Evolutionary conservation across 2,113 vertebrate genomes (phyloP).

Genomic region (Hypomesus transpacificus): DNA sequence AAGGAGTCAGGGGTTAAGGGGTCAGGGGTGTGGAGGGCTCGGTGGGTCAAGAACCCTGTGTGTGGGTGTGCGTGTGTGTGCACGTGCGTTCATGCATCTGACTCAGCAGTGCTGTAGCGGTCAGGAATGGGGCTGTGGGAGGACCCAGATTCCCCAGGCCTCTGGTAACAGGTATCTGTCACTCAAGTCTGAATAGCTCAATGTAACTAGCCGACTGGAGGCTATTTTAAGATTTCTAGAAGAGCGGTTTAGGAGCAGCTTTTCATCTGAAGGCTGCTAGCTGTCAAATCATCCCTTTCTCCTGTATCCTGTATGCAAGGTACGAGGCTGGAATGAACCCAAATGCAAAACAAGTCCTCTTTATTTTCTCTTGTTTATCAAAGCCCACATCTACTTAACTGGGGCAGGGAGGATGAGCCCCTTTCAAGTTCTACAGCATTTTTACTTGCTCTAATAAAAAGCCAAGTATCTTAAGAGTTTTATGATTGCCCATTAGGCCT

Average conservation of each 20-base stretch:
- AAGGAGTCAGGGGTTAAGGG: slow-evolving; percentile 31
- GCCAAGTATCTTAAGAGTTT: slow-evolving; percentile 57
- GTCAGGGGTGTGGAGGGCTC: slow-evolving; percentile 25
- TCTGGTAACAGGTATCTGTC: neutral
- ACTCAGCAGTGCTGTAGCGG: neutral
- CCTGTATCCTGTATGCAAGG: no score
- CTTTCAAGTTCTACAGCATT: slow-evolving; percentile 54
- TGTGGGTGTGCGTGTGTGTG: neutral
- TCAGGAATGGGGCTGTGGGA: slow-evolving; percentile 46
- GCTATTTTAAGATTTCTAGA: no score
- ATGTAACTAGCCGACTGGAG: neutral
- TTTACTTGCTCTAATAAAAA: slow-evolving; percentile 61
- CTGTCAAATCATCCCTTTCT: no score
- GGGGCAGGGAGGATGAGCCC: slow-evolving; percentile 50
- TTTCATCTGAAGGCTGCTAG: no score
- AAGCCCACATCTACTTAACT: slow-evolving; percentile 59
- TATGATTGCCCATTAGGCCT: slow-evolving; percentile 60
- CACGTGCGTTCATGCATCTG: slow-evolving; percentile 1
- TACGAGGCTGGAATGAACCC: neutral
- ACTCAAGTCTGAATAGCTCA: neutral
- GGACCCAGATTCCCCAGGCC: slow-evolving; percentile 5
- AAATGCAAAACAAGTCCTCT: neutral
- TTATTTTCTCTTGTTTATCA: slow-evolving; percentile 42
- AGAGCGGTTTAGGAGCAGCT: no score
- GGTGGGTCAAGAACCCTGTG: neutral